Evolutionary conservation across 2,888 invertebrate genomes (phyloP).

Genomic region (Synergus laeviventris): DNA sequence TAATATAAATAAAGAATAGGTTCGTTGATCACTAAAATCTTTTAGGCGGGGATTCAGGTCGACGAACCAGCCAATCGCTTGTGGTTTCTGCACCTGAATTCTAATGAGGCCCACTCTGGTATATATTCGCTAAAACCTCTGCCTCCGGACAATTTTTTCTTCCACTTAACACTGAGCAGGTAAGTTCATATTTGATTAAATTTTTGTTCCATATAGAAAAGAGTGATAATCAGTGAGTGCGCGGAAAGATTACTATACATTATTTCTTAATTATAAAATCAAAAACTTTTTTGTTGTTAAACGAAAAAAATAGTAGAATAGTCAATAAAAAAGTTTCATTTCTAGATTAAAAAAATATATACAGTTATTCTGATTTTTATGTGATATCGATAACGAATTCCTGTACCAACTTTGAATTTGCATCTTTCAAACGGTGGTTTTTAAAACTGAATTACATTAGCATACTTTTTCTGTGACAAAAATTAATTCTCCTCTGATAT

Average conservation of each 20-base stretch:
- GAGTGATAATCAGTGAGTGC: neutral
- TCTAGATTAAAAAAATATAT: neutral
- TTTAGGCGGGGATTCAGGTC: constrained; percentile 66
- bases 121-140: constrained; percentile 70
- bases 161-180: constrained; percentile 62
- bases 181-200: constrained; percentile 60
- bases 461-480: constrained; percentile 7
- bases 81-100: constrained; percentile 72
- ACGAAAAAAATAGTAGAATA: too few relatives aligned
- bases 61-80: constrained; percentile 74
- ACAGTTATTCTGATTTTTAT: neutral
- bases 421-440: constrained; percentile 27
- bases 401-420: constrained; percentile 11
- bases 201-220: neutral
- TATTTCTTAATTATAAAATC: too few relatives aligned
- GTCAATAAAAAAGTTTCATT: too few relatives aligned
- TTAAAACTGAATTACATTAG: constrained; percentile 12
- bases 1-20: neutral
- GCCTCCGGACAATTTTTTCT: constrained; percentile 50
- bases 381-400: neutral
- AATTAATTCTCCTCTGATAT: neutral
- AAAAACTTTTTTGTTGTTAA: too few relatives aligned
- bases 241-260: too few relatives aligned
- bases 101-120: constrained; percentile 70
- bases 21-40: neutral